Evolutionary conservation across 2,797 vertebrate species (phyloP), one percentile per base, ranked within the genome.

Genomic region (Phataginus tetradactyla): DNA sequence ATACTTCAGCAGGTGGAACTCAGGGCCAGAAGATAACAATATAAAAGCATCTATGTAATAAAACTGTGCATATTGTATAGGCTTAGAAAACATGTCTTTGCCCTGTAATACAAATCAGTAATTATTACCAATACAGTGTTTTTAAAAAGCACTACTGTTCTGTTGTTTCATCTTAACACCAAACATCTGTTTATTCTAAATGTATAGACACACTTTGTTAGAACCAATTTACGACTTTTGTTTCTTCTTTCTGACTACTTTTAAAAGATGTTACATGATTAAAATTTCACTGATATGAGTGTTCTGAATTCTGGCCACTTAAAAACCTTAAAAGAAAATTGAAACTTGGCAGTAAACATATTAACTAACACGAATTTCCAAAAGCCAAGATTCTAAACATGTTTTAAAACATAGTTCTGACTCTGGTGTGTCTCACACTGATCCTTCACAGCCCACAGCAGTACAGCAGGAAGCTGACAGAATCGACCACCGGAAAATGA

Each of bases 41-140:
- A 99, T 90, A 98, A 99, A 99, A n/a, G 98, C 96, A 89, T 99
- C 99, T 4, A 99, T 97, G 95, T 99, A 99, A 98, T 99, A 99
- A 98, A 99, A 99, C 98, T 99, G 99, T 25, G 99, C 99, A 39
- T 97, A 98, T 25, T 89, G 97, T 63, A 99, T 95, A 21, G 99
- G 97, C 96, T 98, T 99, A 59, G 97, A 96, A 95, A 99, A 99
- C 61, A 90, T 89, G 3, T 98, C 98, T 95, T 98, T 97, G 25
- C 97, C 98, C 99, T 99, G 95, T 75, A 98, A 98, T 39, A 92
- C 8, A 97, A 93, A 74, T 14, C 80, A 45, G 42, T 42, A 68
- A 51, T 79, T 90, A 96, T 15, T 8, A 37, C 27, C 39, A 29
- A 39, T 13, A 34, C 29, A 8, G 29, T 2, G 37, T 29, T 34